phyloP scores from a whole-genome alignment of 64 coral and sea anemone genomes.

The Montipora efflorescens region DNA sequence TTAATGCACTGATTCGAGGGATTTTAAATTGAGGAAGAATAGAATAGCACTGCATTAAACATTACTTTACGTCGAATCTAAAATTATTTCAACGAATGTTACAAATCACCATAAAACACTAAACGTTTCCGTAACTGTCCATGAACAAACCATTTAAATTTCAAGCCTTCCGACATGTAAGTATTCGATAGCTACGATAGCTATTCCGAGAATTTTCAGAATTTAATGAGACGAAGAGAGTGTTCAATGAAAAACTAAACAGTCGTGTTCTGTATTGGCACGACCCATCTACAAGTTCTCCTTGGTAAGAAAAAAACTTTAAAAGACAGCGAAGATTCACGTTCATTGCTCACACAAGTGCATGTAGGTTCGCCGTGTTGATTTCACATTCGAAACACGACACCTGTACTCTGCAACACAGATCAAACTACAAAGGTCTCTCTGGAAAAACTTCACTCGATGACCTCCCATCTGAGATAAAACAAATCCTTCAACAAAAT shows the following conservation, averaged over 20 bases:
- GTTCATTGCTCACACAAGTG: not conserved
- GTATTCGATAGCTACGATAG: slow-evolving; percentile 1
- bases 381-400: slow-evolving; percentile 19
- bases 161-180: not conserved
- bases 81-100: not conserved
- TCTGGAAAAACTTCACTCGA: not conserved
- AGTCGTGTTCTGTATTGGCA: not conserved
- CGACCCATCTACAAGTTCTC: no score
- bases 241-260: not conserved
- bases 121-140: not conserved
- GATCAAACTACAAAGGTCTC: slow-evolving; percentile 50
- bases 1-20: not conserved
- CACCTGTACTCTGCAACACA: not conserved
- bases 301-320: no score
- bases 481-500: slow-evolving; percentile 49
- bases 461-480: slow-evolving; percentile 44
- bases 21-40: not conserved
- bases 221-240: not conserved
- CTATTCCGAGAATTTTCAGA: slow-evolving; percentile 27
- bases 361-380: not conserved
- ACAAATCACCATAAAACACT: not conserved
- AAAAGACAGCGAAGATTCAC: not conserved
- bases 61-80: not conserved
- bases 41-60: not conserved
- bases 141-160: not conserved